Evolutionary conservation across 2,113 vertebrate genomes (phyloP).

Genomic region (Gambusia holbrooki): DNA sequence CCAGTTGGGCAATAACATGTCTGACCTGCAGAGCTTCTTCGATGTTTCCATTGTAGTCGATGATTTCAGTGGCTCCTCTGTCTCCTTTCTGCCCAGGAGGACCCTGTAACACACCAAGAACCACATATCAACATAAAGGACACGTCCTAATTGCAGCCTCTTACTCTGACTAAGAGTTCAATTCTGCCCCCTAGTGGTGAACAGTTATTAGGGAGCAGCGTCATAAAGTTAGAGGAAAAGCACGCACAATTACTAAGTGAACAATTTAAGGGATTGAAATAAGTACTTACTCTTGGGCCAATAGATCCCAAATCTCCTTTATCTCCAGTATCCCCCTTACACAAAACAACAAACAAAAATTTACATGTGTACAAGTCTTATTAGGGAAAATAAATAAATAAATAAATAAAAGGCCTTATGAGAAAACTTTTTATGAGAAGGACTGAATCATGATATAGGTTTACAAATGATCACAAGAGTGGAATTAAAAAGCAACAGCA

Average conservation of each 20-base stretch:
- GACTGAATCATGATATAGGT: no score
- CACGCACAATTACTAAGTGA: background rate
- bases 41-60: constrained; percentile 98
- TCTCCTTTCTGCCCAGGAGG: constrained; percentile 97
- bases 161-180: background rate
- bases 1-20: background rate
- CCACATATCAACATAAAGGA: background rate
- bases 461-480: no score
- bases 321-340: constrained; percentile 91
- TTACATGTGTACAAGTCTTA: no score
- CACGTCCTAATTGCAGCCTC: no score
- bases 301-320: constrained; percentile 86
- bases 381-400: no score
- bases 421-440: no score
- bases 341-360: constrained; percentile 21
- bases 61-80: constrained; percentile 95
- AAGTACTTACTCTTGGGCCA: constrained; percentile 85
- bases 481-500: no score
- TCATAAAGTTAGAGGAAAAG: background rate
- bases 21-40: constrained; percentile 96
- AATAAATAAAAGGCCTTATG: no score
- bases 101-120: constrained; percentile 78
- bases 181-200: constrained; percentile 55
- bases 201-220: background rate
- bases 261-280: background rate